phyloP scores from a whole-genome alignment of 2,797 vertebrate species.

The Tangara arthus region DNA sequence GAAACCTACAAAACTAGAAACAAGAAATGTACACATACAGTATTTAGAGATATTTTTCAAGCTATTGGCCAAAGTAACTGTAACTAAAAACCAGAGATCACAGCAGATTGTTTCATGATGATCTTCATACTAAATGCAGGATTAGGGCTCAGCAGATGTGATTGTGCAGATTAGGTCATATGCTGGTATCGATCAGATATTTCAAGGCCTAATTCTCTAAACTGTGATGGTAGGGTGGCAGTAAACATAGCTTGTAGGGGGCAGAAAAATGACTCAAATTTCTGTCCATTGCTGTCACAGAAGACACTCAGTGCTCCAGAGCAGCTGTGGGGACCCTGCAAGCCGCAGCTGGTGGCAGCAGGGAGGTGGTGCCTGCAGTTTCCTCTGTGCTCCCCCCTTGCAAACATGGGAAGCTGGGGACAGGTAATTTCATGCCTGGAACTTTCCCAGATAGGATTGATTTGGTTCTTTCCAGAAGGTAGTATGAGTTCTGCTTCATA shows the following conservation, averaged over 20 bases:
- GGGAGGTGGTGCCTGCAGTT: neutral
- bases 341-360: fast-evolving
- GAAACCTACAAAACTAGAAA: neutral
- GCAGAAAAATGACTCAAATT: neutral
- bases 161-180: neutral
- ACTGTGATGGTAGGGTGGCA: fast-evolving
- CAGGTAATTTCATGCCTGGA: neutral
- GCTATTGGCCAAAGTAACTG: neutral
- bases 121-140: neutral
- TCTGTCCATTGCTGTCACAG: neutral
- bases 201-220: neutral
- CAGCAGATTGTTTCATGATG: neutral
- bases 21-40: neutral
- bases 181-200: neutral
- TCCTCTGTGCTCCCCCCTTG: neutral
- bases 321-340: fast-evolving
- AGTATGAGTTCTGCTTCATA: fast-evolving
- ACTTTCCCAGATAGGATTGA: neutral
- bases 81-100: neutral
- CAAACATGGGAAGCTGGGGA: neutral
- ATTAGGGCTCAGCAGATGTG: neutral
- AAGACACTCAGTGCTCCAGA: neutral
- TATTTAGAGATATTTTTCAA: neutral
- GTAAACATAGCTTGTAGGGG: neutral
- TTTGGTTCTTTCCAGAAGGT: neutral